These are phyloP conservation scores for Apostichopus californicus DNA, from an alignment of 35 echinoderm and acorn worm genomes.

Conservation along the genomic window DNA sequence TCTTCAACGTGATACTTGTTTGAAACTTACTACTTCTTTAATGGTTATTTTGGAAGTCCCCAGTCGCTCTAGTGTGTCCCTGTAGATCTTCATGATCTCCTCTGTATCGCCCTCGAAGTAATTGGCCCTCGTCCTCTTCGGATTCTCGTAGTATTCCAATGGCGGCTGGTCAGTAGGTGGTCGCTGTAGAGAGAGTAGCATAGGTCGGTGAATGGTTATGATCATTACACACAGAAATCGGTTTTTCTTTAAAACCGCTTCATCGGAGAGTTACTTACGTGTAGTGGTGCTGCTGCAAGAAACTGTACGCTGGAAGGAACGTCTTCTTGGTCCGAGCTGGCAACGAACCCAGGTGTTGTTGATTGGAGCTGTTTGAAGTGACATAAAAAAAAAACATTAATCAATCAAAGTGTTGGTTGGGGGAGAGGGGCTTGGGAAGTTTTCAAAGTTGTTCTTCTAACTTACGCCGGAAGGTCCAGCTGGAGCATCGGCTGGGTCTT, in stretches of 20 bases:
- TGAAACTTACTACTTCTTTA: not conserved
- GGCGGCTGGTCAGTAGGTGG: not conserved
- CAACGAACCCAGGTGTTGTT: no score
- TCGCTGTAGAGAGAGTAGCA: no score
- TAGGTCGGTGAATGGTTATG: no score
- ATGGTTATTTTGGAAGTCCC: not conserved
- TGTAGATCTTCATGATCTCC: not conserved
- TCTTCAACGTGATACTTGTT: not conserved
- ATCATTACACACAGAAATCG: no score
- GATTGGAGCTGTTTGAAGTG: no score
- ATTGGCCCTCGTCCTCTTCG: not conserved
- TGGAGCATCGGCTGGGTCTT: not conserved
- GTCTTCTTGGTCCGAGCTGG: no score
- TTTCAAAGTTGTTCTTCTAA: not conserved
- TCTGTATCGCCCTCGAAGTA: not conserved
- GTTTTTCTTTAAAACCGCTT: no score
- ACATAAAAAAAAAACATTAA: no score
- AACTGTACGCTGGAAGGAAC: no score
- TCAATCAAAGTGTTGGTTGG: no score
- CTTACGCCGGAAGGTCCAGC: not conserved
- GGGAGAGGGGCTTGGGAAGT: not conserved
- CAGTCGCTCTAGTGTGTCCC: not conserved
- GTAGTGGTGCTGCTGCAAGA: no score
- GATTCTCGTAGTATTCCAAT: not conserved
- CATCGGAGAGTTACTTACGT: no score